Evolutionary conservation across 2,888 invertebrate genomes (phyloP).

Genomic region (Nasonia oneida): DNA sequence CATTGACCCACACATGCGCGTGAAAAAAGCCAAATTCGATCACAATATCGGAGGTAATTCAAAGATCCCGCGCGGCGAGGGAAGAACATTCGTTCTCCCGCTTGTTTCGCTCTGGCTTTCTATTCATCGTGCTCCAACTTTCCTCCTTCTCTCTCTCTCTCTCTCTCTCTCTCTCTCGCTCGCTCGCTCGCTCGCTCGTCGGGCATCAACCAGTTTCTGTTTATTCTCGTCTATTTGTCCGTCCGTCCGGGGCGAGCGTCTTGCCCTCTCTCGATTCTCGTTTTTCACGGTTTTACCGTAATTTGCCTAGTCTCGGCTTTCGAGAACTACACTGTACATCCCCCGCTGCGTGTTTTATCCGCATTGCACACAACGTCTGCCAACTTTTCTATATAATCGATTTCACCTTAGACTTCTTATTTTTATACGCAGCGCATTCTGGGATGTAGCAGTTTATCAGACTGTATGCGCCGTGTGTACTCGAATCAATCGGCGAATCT

Average conservation of each 20-base stretch:
- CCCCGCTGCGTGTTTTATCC: slow-evolving; percentile 26
- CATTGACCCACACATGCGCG: neutral
- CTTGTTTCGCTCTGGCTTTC: slow-evolving; percentile 34
- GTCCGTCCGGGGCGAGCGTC: neutral
- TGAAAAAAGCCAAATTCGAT: neutral
- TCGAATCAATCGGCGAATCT: slow-evolving; percentile 42
- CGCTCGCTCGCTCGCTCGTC: neutral
- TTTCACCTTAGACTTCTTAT: slow-evolving; percentile 47
- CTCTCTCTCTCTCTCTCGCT: slow-evolving; percentile 23
- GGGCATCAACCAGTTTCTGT: slow-evolving; percentile 25
- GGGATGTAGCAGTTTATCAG: neutral
- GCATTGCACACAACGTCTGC: slow-evolving; percentile 44
- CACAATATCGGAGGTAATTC: slow-evolving; percentile 49
- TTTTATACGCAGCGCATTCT: slow-evolving; percentile 12
- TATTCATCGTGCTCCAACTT: slow-evolving; percentile 47
- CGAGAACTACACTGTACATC: neutral
- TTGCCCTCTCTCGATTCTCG: slow-evolving; percentile 25
- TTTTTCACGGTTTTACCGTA: slow-evolving; percentile 41
- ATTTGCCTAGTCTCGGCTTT: neutral
- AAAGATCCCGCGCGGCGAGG: slow-evolving; percentile 9
- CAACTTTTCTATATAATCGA: slow-evolving; percentile 47
- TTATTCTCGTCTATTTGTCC: slow-evolving; percentile 39
- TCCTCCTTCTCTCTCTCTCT: slow-evolving; percentile 29
- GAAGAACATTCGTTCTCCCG: slow-evolving; percentile 27
- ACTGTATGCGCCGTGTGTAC: neutral